Conservation (phyloP, 2,888 invertebrate genomes). For the Lamproptera curius region DNA sequence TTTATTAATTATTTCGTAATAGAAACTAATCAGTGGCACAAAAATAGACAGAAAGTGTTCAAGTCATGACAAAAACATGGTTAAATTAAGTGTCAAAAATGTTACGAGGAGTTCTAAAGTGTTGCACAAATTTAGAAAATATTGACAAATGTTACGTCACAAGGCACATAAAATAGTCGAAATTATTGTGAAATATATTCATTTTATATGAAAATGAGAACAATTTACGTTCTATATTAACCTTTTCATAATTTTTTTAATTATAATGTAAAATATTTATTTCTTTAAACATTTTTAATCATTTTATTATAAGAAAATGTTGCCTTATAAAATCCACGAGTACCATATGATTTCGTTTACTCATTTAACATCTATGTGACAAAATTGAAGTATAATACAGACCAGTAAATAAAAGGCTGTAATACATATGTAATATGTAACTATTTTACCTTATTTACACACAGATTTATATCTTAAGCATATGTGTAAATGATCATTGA, state of each 20-base stretch:
- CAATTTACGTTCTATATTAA: too few species aligned
- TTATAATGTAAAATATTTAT: too few species aligned
- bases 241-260: too few species aligned
- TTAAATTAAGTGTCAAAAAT: conserved; percentile 52
- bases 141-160: conserved; percentile 9
- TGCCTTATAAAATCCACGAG: background rate
- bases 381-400: conserved; percentile 14
- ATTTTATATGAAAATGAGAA: too few species aligned
- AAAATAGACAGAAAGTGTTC: conserved; percentile 46
- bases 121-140: conserved; percentile 15
- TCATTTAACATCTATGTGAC: conserved; percentile 11
- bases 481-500: conserved; percentile 2
- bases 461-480: conserved; percentile 1
- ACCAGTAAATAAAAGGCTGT: conserved; percentile 11
- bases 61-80: conserved; percentile 61
- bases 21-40: conserved; percentile 50
- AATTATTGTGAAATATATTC: background rate
- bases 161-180: too few species aligned
- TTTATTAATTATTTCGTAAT: conserved; percentile 56
- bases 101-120: conserved; percentile 9
- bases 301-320: background rate
- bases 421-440: conserved; percentile 9
- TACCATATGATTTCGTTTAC: conserved; percentile 13
- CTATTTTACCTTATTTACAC: conserved; percentile 12
- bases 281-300: too few species aligned